Evolutionary conservation across 1,140 invertebrate genomes (phyloP), one percentile per base, ranked within the genome.

Genomic region (Tetramorium parvispinum): DNA sequence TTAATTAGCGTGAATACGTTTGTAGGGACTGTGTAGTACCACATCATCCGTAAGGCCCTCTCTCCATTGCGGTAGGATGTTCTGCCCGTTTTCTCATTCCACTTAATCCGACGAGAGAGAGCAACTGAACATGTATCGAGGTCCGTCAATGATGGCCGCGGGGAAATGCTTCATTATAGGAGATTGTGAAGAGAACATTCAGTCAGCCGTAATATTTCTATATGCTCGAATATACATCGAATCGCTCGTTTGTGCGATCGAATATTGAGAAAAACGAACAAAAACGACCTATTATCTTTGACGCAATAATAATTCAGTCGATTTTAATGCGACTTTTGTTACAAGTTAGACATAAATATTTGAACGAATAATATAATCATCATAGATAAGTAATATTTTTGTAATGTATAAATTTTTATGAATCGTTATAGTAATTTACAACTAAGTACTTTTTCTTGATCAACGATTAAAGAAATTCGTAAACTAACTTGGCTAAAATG

Each of bases 1-100:
- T 85, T 87, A 87, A 87, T 87, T 87, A 87, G 85, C 82, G 73
- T 85, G 71, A 59, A 87, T 87, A 83, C 65, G 46, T 85, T 63
- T 63, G 75, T 37, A 53, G 53, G 18, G 21, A 66, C 40, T 27
- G 68, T 24, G 61, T 27, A 70, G 40, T 63, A 61, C 73, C 65
- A 53, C 86, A 71, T 68, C 65, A 53, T 83, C 40, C 53, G 43
- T 87, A 85, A 87, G 73, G 40, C 46, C 46, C 46, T 10, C 51
- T 10, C 51, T 51, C 46, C 65, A 63, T 78, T 68, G 40, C 71
- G 65, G 82, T 53, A 65, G 40, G 55, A 27, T 8, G 21, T n/a
- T 37, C 46, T n/a, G 32, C 18, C 51, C 40, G 4, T 88, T 85
- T 88, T 85, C 87, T 78, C 83, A 46, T 85, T 70, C 21, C 27